Percentiles rank a stretch among this genome's conserved stretches.
Conservation (phyloP, 64 coral and sea anemone genomes). For the Platygyra sinensis region DNA sequence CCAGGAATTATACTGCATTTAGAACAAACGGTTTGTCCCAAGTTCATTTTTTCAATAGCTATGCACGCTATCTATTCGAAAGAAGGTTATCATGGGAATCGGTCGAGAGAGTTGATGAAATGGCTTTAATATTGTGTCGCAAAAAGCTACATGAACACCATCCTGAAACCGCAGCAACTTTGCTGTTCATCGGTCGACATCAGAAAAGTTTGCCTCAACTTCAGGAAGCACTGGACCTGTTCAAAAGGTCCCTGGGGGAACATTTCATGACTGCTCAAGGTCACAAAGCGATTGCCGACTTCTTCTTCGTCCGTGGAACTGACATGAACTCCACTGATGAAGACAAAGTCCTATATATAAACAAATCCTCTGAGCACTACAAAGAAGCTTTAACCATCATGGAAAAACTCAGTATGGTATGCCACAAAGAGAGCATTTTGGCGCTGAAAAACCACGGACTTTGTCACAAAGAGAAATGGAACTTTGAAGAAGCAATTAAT, state of each 20-base stretch:
- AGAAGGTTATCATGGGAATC: not conserved
- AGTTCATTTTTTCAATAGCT: constrained; percentile 6
- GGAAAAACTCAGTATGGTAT: not conserved
- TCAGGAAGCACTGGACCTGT: not conserved
- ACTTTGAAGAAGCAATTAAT: not conserved
- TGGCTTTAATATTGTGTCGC: not conserved
- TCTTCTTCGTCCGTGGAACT: not conserved
- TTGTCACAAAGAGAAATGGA: not conserved
- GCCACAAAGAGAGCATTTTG: constrained; percentile 3
- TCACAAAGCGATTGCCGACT: constrained; percentile 17
- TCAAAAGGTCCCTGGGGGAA: not conserved
- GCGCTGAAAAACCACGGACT: not conserved
- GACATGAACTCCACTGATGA: not conserved
- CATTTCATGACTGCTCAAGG: constrained; percentile 7
- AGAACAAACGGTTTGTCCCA: not conserved
- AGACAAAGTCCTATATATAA: no score
- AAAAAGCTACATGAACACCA: not conserved
- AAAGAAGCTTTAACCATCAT: constrained; percentile 10
- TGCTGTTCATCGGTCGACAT: constrained; percentile 8
- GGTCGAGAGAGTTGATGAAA: not conserved
- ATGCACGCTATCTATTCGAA: not conserved
- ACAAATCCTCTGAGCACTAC: not conserved
- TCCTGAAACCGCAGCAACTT: not conserved
- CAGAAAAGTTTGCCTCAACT: not conserved
- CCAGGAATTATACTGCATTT: not conserved